Conservation (phyloP, 2,888 invertebrate genomes). For the Acleris literana region DNA sequence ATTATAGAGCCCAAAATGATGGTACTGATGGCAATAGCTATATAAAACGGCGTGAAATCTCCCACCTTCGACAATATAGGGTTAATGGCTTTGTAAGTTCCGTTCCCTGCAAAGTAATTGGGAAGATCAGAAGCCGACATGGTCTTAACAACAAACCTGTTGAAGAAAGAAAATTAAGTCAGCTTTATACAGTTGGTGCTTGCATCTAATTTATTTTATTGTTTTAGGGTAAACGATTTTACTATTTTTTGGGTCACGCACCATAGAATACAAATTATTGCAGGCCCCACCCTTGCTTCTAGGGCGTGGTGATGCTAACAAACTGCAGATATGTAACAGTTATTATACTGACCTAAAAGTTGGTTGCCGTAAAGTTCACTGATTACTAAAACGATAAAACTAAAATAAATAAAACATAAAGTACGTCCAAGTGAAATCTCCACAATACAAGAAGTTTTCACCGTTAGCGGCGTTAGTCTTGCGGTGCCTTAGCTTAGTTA, state of each 20-base stretch:
- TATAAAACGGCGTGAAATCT: constrained; percentile 94
- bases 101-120: constrained; percentile 74
- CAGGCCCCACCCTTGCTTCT: constrained; percentile 26
- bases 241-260: constrained; percentile 25
- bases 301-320: constrained; percentile 32
- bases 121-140: constrained; percentile 74
- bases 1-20: constrained; percentile 88
- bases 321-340: neutral
- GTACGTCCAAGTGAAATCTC: neutral
- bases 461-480: neutral
- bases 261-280: constrained; percentile 17
- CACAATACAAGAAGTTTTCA: neutral
- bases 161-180: constrained; percentile 60
- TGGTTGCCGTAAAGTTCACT: neutral
- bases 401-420: neutral
- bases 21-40: constrained; percentile 90
- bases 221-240: neutral
- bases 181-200: constrained; percentile 5
- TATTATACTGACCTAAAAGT: constrained; percentile 17
- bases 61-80: constrained; percentile 75
- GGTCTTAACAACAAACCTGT: constrained; percentile 63
- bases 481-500: neutral
- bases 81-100: constrained; percentile 67
- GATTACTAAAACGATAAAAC: neutral
- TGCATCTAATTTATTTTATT: neutral